Base-by-base conservation (phyloP, 2,113 vertebrate genomes). In the Indri indri region DNA sequence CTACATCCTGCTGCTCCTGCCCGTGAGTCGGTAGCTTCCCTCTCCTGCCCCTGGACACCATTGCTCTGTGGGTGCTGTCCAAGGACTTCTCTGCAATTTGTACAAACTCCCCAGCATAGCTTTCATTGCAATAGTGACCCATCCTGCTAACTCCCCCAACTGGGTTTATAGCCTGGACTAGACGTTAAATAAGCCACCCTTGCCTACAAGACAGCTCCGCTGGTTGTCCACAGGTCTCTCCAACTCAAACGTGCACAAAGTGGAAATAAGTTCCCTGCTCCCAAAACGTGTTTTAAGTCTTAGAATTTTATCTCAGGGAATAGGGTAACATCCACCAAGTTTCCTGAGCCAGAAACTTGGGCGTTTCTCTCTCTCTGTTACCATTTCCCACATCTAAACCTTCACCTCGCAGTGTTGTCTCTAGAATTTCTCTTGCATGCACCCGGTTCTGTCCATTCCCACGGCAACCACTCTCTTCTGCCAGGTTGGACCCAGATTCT, bases 1-100 rank as follows among this genome's bases (percentile, higher is more conserved):
- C 30, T 17, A 34, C 40, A 20, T 52, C n/a, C 14, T 27, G 34
- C 8, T 13, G 14, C 30, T 18, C n/a, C 22, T 37, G 42, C 30
- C 22, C 37, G 4, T 0, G 3, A 0, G 0, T 22, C 40, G 9
- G 45, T 11, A 27, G 13, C 73, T 30, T 57, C 37, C 4, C 7
- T 30, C 32, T 54, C 23, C 54, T 32, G 42, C 2, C 14, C 81
- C 54, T 1, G 8, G 34, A 32, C 0, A 3, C 42, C 32, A 2
- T 4, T 2, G 54, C 30, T 73, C 30, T 63, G 40, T 0, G 1
- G 52, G 27, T 12, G 18, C 27, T 52, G 16, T 30, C 54, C 42
- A 18, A n/a, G 40, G 63, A 17, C 27, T 23, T n/a, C 83, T 68
- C 37, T 88, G 18, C 65, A 12, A 14, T 32, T 25, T n/a, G 4